Conservation (phyloP, 2,888 invertebrate species). For the Melinopterus prodromus region DNA sequence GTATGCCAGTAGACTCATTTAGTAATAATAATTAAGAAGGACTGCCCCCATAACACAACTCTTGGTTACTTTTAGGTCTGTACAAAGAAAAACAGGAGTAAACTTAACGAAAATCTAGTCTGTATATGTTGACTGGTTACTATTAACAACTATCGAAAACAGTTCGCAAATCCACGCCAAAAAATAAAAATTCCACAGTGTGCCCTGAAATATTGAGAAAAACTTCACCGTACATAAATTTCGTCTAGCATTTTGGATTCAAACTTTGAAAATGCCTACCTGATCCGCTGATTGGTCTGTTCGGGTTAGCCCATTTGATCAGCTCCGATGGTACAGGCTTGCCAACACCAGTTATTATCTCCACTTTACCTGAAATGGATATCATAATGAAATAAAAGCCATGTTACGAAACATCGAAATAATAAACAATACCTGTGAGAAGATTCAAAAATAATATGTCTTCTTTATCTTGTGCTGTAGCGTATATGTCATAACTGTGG, state of each 20-base stretch:
- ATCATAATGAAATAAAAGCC: not conserved
- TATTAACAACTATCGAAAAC: too few relatives aligned
- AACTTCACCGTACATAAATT: not conserved
- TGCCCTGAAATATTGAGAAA: too few relatives aligned
- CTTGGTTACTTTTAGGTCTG: too few relatives aligned
- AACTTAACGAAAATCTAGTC: too few relatives aligned
- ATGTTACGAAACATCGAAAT: not conserved
- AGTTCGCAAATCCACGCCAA: too few relatives aligned
- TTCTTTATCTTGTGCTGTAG: conserved; percentile 75
- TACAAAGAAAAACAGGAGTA: too few relatives aligned
- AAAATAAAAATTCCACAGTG: too few relatives aligned
- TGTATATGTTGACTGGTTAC: too few relatives aligned
- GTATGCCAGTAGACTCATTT: too few relatives aligned
- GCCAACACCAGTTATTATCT: conserved; percentile 78
- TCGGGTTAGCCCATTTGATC: conserved; percentile 71
- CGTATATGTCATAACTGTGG: conserved; percentile 78
- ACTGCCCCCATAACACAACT: too few relatives aligned
- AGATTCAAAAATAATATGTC: conserved; percentile 76
- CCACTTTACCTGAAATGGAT: conserved; percentile 70
- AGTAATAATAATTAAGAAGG: too few relatives aligned
- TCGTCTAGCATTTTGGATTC: conserved; percentile 13
- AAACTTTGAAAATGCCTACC: conserved; percentile 48
- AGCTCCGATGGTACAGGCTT: conserved; percentile 66
- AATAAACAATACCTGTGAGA: conserved; percentile 64
- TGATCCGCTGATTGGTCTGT: conserved; percentile 72